Evolutionary conservation across 2,797 vertebrate species (phyloP), one percentile per base, ranked within the genome.

Genomic region (Carduelis carduelis): DNA sequence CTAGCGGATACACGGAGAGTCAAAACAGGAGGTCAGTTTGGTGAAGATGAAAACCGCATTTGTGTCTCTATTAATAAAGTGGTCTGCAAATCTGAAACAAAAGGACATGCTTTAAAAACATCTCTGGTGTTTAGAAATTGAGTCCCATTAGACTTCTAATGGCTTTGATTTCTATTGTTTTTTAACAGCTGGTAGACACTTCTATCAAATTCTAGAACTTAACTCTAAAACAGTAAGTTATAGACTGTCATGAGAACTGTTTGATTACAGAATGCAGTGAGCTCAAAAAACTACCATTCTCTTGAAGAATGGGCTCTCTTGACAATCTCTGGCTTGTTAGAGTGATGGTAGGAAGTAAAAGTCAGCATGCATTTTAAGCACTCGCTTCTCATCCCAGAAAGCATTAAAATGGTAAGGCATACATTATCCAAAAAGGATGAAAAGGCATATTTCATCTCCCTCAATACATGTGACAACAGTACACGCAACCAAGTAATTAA

Each of bases 11-110:
- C 46, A 78, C 3, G 41, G 61, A 71, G 60, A 90, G 66, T 68
- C 71, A 87, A 84, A 96, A 30, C 28, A 91, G 43, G 86, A 93
- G 75, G 93, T 89, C 89, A 85, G 68, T 71, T 80, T 90, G 53
- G 50, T 69, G 52, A 83, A 83, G 55, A 96, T 72, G 61, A 95
- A 95, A 91, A 64, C 50, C 52, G 28, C 57, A 52, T 69, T 87
- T 85, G 28, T 66, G 47, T 71, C 69, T 91, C 59, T 30, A 75
- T 55, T 79, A 79, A 85, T 76, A 95, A 78, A 87, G 37, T 21
- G 41, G 15, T 44, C 37, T 83, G 43, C 47, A 89, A 72, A 87
- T 72, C 43, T 87, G 59, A 91, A 95, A 92, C 27, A 71, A 91
- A 64, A 80, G 6, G 12, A 64, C 11, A 2, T 19, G 32, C 12